Evolutionary conservation across 2,888 invertebrate genomes (phyloP).

Genomic region (Dryobota labecula): DNA sequence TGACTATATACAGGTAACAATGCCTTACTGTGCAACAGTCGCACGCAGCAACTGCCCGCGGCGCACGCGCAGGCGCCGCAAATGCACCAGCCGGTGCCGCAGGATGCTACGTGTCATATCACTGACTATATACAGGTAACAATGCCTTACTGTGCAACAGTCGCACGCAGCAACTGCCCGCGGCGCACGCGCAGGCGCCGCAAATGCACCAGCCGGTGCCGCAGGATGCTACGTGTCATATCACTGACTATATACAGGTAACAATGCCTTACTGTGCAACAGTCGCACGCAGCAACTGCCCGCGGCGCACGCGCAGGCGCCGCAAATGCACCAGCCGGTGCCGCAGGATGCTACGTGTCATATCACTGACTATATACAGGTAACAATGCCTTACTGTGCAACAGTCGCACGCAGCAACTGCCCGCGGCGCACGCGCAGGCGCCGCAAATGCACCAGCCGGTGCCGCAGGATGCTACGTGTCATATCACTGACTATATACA

Average conservation of each 20-base stretch:
- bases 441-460: too few relatives aligned
- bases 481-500: too few relatives aligned
- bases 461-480: too few relatives aligned
- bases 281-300: slow-evolving; percentile 88
- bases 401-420: too few relatives aligned
- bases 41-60: slow-evolving; percentile 80
- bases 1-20: neutral
- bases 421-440: too few relatives aligned
- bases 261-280: slow-evolving; percentile 73
- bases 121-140: slow-evolving; percentile 1
- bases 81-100: slow-evolving; percentile 97
- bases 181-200: slow-evolving; percentile 86
- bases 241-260: slow-evolving; percentile 1
- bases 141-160: slow-evolving; percentile 85
- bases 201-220: slow-evolving; percentile 97
- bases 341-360: slow-evolving; percentile 94
- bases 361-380: slow-evolving; percentile 2
- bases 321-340: slow-evolving; percentile 95
- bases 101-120: slow-evolving; percentile 91
- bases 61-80: slow-evolving; percentile 90
- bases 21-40: slow-evolving; percentile 85
- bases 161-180: slow-evolving; percentile 81
- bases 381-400: neutral
- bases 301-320: slow-evolving; percentile 86
- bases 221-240: slow-evolving; percentile 92